Conservation (phyloP, 2,797 vertebrate species). For the Pseudocheirus occidentalis region DNA sequence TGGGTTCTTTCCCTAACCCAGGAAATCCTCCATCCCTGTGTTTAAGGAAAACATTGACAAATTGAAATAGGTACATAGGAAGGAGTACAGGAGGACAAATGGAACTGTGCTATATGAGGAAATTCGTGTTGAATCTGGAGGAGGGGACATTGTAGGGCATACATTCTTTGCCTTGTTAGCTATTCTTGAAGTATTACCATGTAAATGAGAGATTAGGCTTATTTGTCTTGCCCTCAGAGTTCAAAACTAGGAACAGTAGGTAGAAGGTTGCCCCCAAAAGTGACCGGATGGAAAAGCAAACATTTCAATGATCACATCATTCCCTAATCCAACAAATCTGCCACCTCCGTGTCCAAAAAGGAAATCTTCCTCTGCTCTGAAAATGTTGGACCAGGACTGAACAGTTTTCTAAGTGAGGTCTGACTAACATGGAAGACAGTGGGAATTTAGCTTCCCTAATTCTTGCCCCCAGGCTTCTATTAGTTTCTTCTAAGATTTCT, state of each 20-base stretch:
- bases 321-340: conserved; percentile 33
- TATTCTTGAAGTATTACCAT: conserved; percentile 18
- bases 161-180: neutral
- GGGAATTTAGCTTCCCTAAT: neutral
- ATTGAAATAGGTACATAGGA: neutral
- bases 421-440: neutral
- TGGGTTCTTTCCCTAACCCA: neutral
- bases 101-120: neutral
- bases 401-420: neutral
- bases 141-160: neutral
- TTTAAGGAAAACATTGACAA: neutral
- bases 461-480: conserved; percentile 12
- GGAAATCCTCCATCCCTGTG: conserved; percentile 1
- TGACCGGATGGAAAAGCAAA: neutral
- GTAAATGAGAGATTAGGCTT: neutral
- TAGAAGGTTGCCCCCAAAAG: neutral
- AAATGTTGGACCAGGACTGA: neutral
- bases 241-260: neutral
- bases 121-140: neutral
- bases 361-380: neutral
- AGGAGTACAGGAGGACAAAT: neutral
- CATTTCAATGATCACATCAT: neutral
- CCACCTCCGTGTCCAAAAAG: neutral
- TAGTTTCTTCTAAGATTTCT: neutral
- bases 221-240: neutral